These are phyloP conservation scores for Acipenser ruthenus DNA, from an alignment of 2,797 vertebrate genomes.

Conservation along the genomic window DNA sequence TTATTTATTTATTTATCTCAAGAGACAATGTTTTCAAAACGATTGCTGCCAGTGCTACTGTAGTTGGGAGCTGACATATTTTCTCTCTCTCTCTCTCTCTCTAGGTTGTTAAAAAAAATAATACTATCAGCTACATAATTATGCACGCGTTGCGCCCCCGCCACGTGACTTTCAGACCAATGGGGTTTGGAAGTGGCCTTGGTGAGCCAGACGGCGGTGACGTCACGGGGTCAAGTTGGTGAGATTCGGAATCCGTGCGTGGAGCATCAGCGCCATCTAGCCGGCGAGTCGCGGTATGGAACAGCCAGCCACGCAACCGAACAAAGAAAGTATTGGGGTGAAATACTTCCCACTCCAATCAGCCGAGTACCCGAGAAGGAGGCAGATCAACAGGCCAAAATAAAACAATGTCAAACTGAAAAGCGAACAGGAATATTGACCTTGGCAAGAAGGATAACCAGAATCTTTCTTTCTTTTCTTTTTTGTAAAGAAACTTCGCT, in stretches of 20 bases:
- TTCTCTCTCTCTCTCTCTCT: conserved; percentile 27
- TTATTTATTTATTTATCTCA: conserved; percentile 38
- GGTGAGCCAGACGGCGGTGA: conserved; percentile 86
- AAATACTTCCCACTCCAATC: conserved; percentile 22
- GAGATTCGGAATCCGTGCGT: conserved; percentile 48
- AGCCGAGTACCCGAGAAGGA: conserved; percentile 33
- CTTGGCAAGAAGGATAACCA: no score
- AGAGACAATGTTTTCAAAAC: conserved; percentile 66
- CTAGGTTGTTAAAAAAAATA: conserved; percentile 51
- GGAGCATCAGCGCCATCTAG: conserved; percentile 90
- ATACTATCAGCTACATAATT: conserved; percentile 87
- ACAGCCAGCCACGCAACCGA: conserved; percentile 49
- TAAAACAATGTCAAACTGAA: conserved; percentile 3
- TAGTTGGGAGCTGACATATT: conserved; percentile 96
- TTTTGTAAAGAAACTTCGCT: no score
- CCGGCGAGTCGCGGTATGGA: conserved; percentile 36
- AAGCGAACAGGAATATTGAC: no score
- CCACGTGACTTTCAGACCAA: conserved; percentile 96
- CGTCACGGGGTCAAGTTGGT: conserved; percentile 96
- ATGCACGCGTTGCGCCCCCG: conserved; percentile 80
- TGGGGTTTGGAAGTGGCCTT: conserved; percentile 98
- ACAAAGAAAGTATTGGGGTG: conserved; percentile 65
- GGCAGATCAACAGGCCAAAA: conserved; percentile 20
- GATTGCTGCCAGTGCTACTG: conserved; percentile 54
- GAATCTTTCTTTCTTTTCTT: no score